These are phyloP conservation scores for Palythoa grandiflora DNA, from an alignment of 92 coral and sea anemone species.

Conservation along the genomic window DNA sequence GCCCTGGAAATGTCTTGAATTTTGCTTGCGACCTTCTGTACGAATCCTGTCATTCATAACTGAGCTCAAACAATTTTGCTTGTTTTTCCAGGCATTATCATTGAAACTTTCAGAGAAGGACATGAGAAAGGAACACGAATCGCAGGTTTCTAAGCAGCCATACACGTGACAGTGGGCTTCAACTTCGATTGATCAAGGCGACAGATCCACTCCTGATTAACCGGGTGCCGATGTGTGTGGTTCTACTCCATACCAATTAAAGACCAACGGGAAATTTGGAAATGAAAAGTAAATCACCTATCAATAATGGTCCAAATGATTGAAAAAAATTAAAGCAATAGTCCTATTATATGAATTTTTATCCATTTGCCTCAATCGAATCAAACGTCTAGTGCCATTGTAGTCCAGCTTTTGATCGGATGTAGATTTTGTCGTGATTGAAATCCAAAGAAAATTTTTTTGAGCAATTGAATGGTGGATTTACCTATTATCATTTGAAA, in stretches of 20 bases:
- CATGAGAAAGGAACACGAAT: slow-evolving; percentile 76
- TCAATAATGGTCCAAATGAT: not conserved
- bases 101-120: slow-evolving; percentile 78
- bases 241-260: too few species aligned
- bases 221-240: not conserved
- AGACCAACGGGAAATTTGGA: not conserved
- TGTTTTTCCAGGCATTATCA: slow-evolving; percentile 64
- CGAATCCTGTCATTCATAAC: not conserved
- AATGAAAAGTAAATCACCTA: not conserved
- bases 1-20: too few species aligned
- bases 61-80: not conserved
- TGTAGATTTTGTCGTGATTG: too few species aligned
- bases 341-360: too few species aligned
- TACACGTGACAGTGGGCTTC: slow-evolving; percentile 10
- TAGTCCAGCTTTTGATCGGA: too few species aligned
- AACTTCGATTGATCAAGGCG: not conserved
- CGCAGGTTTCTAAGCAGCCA: slow-evolving; percentile 65
- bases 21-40: not conserved
- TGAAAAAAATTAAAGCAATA: too few species aligned
- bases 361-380: too few species aligned
- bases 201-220: not conserved
- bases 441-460: too few species aligned
- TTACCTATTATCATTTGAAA: too few species aligned
- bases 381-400: too few species aligned
- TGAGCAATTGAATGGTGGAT: too few species aligned